These are phyloP conservation scores for Tolypeutes matacus DNA, from an alignment of 2,797 vertebrate genomes.

Conservation along the genomic window DNA sequence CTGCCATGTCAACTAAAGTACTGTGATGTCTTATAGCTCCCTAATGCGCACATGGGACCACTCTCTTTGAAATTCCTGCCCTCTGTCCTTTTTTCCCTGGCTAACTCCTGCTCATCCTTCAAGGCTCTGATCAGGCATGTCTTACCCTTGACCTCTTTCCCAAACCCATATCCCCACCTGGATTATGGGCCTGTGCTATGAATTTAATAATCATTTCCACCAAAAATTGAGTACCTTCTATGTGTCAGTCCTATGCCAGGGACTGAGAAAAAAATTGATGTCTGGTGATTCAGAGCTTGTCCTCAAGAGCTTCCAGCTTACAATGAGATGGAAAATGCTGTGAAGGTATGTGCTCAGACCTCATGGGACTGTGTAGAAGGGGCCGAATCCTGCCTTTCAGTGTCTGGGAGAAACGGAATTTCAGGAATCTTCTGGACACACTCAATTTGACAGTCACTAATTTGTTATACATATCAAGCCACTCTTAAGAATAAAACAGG, in stretches of 20 bases:
- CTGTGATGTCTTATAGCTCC: not conserved
- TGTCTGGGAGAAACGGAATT: not conserved
- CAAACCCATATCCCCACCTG: not conserved
- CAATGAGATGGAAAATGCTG: not conserved
- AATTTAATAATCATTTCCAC: not conserved
- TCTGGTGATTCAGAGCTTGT: not conserved
- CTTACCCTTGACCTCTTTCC: not conserved
- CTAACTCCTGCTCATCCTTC: not conserved
- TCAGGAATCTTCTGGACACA: not conserved
- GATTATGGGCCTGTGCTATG: not conserved
- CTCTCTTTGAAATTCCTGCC: not conserved
- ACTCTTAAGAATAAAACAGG: not conserved
- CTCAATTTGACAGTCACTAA: not conserved
- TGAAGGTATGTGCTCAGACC: not conserved
- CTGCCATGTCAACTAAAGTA: not conserved
- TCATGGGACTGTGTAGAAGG: not conserved
- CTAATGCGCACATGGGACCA: not conserved
- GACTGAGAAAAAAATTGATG: not conserved
- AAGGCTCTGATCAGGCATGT: not conserved
- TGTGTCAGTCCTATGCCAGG: not conserved
- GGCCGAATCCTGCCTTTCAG: not conserved
- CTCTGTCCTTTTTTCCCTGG: not conserved
- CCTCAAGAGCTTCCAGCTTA: not conserved
- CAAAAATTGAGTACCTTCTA: not conserved
- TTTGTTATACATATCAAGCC: not conserved